These are phyloP conservation scores for Patella vulgata DNA, from an alignment of 1,140 invertebrate species.

Conservation along the genomic window DNA sequence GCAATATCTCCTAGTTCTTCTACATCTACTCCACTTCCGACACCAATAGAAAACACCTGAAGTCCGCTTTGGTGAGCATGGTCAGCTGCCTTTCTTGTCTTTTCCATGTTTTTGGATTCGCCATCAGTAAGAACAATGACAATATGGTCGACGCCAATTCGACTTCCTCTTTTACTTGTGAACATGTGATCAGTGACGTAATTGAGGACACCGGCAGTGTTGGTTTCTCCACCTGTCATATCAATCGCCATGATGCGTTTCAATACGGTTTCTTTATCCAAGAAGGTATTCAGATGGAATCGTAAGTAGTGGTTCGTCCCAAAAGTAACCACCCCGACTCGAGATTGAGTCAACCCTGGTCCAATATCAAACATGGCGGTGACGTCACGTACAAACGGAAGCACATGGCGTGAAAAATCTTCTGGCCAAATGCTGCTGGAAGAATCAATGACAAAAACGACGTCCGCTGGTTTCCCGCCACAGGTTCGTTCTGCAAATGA, in stretches of 20 bases:
- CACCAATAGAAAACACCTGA: constrained; percentile 44
- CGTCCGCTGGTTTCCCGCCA: constrained; percentile 38
- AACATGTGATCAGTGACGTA: constrained; percentile 32
- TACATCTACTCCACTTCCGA: constrained; percentile 30
- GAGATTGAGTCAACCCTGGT: constrained; percentile 16
- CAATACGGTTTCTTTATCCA: constrained; percentile 11
- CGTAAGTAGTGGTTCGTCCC: constrained; percentile 21
- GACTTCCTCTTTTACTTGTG: constrained; percentile 23
- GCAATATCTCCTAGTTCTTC: constrained; percentile 42
- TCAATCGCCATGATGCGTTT: constrained; percentile 4
- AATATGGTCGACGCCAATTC: constrained; percentile 29
- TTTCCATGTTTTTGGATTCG: constrained; percentile 24
- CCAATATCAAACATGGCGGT: constrained; percentile 35
- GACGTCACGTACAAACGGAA: constrained; percentile 46
- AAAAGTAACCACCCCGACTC: constrained; percentile 45
- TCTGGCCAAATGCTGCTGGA: constrained; percentile 49
- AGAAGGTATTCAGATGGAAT: constrained; percentile 34
- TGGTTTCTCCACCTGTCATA: constrained; percentile 38
- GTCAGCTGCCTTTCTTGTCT: constrained; percentile 10
- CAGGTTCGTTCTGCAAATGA: constrained; percentile 6
- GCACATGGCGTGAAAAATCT: constrained; percentile 42
- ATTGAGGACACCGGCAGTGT: constrained; percentile 39
- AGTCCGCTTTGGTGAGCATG: constrained; percentile 10
- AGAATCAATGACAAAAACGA: constrained; percentile 51
- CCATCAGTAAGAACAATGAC: constrained; percentile 56